These are phyloP conservation scores for Caretta caretta DNA, from an alignment of 2,113 vertebrate species.

Conservation along the genomic window DNA sequence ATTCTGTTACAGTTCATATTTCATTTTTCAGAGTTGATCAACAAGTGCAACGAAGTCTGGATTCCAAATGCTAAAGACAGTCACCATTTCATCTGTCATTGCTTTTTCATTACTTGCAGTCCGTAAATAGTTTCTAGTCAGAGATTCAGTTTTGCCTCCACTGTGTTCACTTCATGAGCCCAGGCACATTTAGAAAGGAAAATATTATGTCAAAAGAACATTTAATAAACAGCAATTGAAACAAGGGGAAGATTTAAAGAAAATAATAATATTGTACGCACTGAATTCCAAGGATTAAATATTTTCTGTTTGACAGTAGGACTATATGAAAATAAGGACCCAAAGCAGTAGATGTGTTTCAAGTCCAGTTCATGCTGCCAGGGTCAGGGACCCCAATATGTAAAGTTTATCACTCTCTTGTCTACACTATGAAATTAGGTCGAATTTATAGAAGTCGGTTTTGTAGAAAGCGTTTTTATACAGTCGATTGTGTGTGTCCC, in stretches of 20 bases:
- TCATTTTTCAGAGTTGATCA: slow-evolving; percentile 50
- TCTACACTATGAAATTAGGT: too few relatives aligned
- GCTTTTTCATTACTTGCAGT: slow-evolving; percentile 52
- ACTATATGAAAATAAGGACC: slow-evolving; percentile 67
- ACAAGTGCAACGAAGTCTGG: slow-evolving; percentile 33
- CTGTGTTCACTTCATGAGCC: slow-evolving; percentile 51
- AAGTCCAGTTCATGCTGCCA: slow-evolving; percentile 68
- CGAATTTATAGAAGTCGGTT: too few relatives aligned
- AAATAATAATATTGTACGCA: slow-evolving; percentile 64
- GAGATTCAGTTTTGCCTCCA: slow-evolving; percentile 36
- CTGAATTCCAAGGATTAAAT: slow-evolving; percentile 53
- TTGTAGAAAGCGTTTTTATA: too few relatives aligned
- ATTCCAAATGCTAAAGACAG: slow-evolving; percentile 18
- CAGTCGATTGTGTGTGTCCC: too few relatives aligned
- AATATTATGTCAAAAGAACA: slow-evolving; percentile 45
- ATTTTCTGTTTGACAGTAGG: slow-evolving; percentile 62
- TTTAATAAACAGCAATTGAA: slow-evolving; percentile 72
- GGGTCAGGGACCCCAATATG: slow-evolving; percentile 61
- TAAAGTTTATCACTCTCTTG: slow-evolving; percentile 58
- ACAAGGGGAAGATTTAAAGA: slow-evolving; percentile 57
- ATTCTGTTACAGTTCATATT: slow-evolving; percentile 38
- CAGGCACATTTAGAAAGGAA: slow-evolving; percentile 55
- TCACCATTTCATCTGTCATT: slow-evolving; percentile 51
- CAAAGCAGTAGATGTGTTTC: slow-evolving; percentile 45
- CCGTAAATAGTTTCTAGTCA: slow-evolving; percentile 63